Conservation (phyloP, 2,797 vertebrate species). For the Lycodopsis pacificus region DNA sequence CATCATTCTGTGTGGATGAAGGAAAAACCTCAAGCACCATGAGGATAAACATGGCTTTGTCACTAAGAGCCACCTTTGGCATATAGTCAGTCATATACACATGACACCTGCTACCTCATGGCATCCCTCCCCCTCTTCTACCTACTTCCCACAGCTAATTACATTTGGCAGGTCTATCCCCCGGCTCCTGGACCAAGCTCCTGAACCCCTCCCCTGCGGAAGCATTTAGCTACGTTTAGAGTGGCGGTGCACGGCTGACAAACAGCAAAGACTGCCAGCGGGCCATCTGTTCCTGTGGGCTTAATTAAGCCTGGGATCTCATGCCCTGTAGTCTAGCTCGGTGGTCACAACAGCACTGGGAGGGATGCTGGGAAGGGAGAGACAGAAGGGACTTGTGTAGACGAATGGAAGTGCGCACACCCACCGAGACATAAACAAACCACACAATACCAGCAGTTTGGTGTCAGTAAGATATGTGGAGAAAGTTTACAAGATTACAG, state of each 20-base stretch:
- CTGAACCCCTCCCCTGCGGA: slow-evolving; percentile 60
- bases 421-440: slow-evolving; percentile 17
- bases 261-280: slow-evolving; percentile 71
- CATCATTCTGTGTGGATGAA: background rate
- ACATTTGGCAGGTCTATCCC: slow-evolving; percentile 68
- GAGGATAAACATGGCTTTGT: slow-evolving; percentile 23
- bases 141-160: slow-evolving; percentile 73
- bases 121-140: slow-evolving; percentile 39
- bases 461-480: background rate
- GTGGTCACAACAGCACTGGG: slow-evolving; percentile 34
- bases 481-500: background rate
- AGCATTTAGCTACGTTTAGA: slow-evolving; percentile 77
- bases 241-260: slow-evolving; percentile 63
- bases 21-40: background rate
- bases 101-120: slow-evolving; percentile 37
- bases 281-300: slow-evolving; percentile 82
- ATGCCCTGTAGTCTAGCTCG: slow-evolving; percentile 43
- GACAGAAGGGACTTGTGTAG: slow-evolving; percentile 34
- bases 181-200: slow-evolving; percentile 54
- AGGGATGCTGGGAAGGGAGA: slow-evolving; percentile 36
- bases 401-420: slow-evolving; percentile 24
- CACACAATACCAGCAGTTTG: background rate
- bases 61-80: slow-evolving; percentile 28
- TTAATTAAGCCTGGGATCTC: slow-evolving; percentile 76
- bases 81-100: slow-evolving; percentile 38